phyloP scores from a whole-genome alignment of 2,797 vertebrate genomes.

The Crenichthys baileyi region DNA sequence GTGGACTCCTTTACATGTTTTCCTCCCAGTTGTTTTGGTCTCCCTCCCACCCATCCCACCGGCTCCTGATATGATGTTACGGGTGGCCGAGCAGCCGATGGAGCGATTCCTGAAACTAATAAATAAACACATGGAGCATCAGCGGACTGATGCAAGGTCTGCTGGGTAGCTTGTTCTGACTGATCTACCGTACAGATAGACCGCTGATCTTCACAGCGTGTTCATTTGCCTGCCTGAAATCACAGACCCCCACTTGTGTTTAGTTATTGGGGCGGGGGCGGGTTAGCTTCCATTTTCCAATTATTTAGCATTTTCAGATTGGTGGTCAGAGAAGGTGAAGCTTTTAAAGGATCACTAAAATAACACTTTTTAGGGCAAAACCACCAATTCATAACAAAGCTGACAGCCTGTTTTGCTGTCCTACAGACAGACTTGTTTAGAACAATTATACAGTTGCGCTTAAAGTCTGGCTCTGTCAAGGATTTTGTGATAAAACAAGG shows the following conservation, averaged over 20 bases:
- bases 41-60: background rate
- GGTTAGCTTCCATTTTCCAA: background rate
- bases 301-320: background rate
- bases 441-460: background rate
- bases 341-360: background rate
- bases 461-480: background rate
- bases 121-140: slow-evolving; percentile 60
- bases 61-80: slow-evolving; percentile 38
- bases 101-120: slow-evolving; percentile 37
- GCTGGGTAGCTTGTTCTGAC: slow-evolving; percentile 23
- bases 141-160: slow-evolving; percentile 44
- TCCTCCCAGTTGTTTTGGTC: slow-evolving; percentile 6
- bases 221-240: slow-evolving; percentile 15
- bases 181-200: background rate
- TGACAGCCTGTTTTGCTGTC: background rate
- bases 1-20: background rate
- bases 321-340: background rate
- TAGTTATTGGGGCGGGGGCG: background rate
- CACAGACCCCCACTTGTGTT: background rate
- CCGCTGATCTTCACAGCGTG: slow-evolving; percentile 21
- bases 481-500: background rate
- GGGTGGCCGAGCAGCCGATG: slow-evolving; percentile 55
- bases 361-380: background rate
- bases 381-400: background rate
- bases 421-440: background rate